Evolutionary conservation across 2,797 vertebrate genomes (phyloP).

Genomic region (Cuniculus paca): DNA sequence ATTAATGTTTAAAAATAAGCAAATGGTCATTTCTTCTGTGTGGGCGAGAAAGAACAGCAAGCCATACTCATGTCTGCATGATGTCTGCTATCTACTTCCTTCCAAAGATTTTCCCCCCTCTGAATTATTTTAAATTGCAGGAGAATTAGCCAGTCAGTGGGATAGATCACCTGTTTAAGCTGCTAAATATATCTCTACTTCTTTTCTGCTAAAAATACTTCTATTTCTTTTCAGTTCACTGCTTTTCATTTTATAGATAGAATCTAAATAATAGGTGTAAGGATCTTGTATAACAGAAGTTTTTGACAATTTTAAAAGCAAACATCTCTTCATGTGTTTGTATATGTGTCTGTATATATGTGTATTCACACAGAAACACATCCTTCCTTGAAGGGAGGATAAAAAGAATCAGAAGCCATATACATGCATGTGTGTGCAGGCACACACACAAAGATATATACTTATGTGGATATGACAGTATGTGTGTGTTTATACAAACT

Average conservation of each 20-base stretch:
- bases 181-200: not conserved
- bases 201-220: no score
- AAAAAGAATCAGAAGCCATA: not conserved
- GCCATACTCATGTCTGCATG: not conserved
- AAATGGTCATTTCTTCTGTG: not conserved
- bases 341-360: not conserved
- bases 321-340: not conserved
- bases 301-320: constrained; percentile 46
- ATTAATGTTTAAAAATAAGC: constrained; percentile 16
- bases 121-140: constrained; percentile 9
- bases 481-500: not conserved
- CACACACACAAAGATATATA: not conserved
- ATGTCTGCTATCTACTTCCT: not conserved
- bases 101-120: not conserved
- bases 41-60: not conserved
- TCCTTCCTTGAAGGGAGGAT: not conserved
- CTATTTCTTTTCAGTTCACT: not conserved
- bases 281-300: not conserved
- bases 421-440: not conserved
- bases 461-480: not conserved
- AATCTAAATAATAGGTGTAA: not conserved
- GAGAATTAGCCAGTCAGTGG: not conserved
- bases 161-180: not conserved
- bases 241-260: not conserved
- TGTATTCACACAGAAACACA: not conserved